These are phyloP conservation scores for Dromaius novaehollandiae DNA, from an alignment of 2,113 vertebrate genomes.

Conservation along the genomic window DNA sequence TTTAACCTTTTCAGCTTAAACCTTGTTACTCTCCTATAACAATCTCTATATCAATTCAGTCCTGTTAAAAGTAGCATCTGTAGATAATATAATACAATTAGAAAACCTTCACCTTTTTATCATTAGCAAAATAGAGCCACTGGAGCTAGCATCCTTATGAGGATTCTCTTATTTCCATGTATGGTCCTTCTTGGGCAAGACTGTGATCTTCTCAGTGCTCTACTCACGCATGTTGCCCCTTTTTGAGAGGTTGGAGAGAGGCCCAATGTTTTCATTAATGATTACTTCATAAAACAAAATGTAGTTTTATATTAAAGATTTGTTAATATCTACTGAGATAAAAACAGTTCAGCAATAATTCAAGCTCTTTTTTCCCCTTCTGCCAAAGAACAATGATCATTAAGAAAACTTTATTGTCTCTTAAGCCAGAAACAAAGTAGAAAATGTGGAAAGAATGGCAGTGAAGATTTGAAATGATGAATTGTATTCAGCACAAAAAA, in stretches of 20 bases:
- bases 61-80: background rate
- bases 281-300: background rate
- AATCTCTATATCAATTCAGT: background rate
- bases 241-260: fast-evolving
- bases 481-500: slow-evolving; percentile 27
- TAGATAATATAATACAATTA: background rate
- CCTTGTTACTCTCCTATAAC: background rate
- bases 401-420: background rate
- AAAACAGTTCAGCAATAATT: background rate
- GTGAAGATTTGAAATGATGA: slow-evolving; percentile 8
- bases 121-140: background rate
- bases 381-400: background rate
- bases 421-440: background rate
- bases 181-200: background rate
- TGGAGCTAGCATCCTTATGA: background rate
- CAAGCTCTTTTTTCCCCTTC: background rate
- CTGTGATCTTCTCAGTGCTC: background rate
- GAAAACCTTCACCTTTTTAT: background rate
- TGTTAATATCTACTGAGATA: background rate
- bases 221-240: background rate
- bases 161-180: background rate
- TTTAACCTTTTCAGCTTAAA: background rate
- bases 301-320: background rate
- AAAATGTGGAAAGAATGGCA: background rate
- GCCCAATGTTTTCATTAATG: background rate